phyloP scores from a whole-genome alignment of 2,113 vertebrate genomes.

The Epinephelus lanceolatus region DNA sequence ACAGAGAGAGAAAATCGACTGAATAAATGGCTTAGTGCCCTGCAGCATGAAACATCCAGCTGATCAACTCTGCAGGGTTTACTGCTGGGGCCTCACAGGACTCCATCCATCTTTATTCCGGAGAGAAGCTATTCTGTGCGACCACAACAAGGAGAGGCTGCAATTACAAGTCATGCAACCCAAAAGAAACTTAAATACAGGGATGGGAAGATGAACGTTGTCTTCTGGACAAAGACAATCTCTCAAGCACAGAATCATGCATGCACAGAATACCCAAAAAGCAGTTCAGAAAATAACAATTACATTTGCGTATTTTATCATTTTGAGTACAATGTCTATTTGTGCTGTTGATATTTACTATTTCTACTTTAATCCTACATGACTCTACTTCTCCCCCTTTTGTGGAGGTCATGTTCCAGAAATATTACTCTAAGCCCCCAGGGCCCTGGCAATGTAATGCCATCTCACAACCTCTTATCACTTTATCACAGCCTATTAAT shows the following conservation, averaged over 20 bases:
- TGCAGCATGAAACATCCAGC: constrained; percentile 14
- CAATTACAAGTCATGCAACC: background rate
- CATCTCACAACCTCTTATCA: constrained; percentile 7
- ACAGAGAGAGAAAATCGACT: constrained; percentile 8
- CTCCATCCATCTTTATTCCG: constrained; percentile 24
- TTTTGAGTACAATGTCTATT: background rate
- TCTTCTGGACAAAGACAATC: background rate
- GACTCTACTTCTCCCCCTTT: background rate
- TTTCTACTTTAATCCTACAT: constrained; percentile 19
- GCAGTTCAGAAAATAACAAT: background rate
- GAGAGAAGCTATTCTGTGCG: background rate
- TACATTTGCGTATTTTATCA: background rate
- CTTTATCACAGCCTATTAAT: constrained; percentile 46
- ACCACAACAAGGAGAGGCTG: background rate
- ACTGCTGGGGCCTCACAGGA: constrained; percentile 11
- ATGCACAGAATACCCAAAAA: background rate
- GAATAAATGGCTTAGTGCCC: constrained; percentile 32
- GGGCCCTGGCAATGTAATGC: background rate
- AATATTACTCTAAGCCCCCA: constrained; percentile 14
- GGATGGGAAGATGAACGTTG: background rate
- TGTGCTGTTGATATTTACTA: constrained; percentile 42
- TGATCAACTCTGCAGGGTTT: constrained; percentile 20
- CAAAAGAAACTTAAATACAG: background rate
- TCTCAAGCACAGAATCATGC: background rate
- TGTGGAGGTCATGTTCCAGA: constrained; percentile 23